A percentile compares a stretch with the other conserved stretches of the same genome.
Evolutionary conservation across 2,797 vertebrate species (phyloP).

Genomic region (Aselliscus stoliczkanus): DNA sequence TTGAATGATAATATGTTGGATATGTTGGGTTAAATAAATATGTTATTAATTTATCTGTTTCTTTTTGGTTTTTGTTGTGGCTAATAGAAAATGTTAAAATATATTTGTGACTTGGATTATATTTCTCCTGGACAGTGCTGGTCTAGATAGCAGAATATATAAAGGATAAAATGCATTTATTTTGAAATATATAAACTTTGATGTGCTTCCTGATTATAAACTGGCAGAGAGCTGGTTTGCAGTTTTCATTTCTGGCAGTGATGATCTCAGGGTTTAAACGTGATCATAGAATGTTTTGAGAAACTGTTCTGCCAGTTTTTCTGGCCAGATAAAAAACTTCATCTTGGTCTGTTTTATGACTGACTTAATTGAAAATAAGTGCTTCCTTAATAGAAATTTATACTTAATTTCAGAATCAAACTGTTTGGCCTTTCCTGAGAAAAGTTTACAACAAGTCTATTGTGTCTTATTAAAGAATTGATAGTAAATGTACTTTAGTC

Average conservation of each 20-base stretch:
- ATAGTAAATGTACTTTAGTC: not conserved
- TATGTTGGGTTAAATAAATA: slow-evolving; percentile 31
- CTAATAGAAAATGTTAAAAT: slow-evolving; percentile 34
- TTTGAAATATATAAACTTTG: slow-evolving; percentile 43
- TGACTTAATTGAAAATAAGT: slow-evolving; percentile 36
- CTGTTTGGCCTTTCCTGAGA: not conserved
- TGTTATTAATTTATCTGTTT: slow-evolving; percentile 27
- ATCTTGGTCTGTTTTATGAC: slow-evolving; percentile 20
- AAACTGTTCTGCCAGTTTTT: slow-evolving; percentile 43
- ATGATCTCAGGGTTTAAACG: slow-evolving; percentile 15
- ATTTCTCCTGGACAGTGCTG: slow-evolving; percentile 35
- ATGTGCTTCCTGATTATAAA: not conserved
- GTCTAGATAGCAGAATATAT: slow-evolving; percentile 28
- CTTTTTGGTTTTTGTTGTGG: slow-evolving; percentile 37
- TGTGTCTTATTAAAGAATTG: slow-evolving; percentile 13
- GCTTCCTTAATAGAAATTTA: slow-evolving; percentile 47
- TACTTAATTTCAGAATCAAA: slow-evolving; percentile 33
- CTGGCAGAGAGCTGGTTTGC: slow-evolving; percentile 14
- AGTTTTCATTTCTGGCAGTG: slow-evolving; percentile 50
- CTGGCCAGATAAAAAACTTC: slow-evolving; percentile 44
- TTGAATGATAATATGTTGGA: slow-evolving; percentile 41
- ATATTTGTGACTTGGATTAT: slow-evolving; percentile 7
- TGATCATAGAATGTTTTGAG: slow-evolving; percentile 44
- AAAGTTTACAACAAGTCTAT: not conserved
- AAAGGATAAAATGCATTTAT: slow-evolving; percentile 21